Base-by-base conservation (phyloP, 2,888 invertebrate species). In the Agrotis ipsilon region DNA sequence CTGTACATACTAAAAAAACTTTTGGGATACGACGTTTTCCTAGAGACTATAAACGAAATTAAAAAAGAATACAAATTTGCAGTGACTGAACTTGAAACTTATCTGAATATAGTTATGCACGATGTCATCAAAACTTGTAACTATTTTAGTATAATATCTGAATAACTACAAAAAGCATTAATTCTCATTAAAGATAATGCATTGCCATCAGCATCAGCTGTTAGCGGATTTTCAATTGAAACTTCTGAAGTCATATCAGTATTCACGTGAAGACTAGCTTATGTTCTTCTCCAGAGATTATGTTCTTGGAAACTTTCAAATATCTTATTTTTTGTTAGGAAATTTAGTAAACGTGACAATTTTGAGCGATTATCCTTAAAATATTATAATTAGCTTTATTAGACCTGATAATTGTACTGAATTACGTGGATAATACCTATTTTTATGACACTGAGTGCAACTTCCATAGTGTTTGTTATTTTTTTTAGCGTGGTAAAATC, bases 161-260 rank as follows among this genome's bases (percentile, higher is more conserved):
- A 68, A 72, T 27, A 46, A 57, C 55, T 9, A 57, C 62, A 52
- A 63, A 69, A 69, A 71, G 24, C 39, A 63, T 19, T 57, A 60
- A 45, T 64, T 63, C 78, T 71, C 63, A 71, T 71, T 68, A 64
- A 67, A 61, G 45, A 61, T 64, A 71, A 71, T 75, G 66, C 32
- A 9, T 32, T 43, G 63, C 59, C 68, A 71, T 81, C 68, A 68
- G 66, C 70, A 71, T 80, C 72, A 79, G 73, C 68, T 79, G 73
- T 76, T 79, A 71, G 75, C 55, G 64, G 58, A 68, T 75, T 52
- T 70, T 64, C 65, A 64, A 48, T 49, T 27, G 11, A 76, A 83
- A 83, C 54, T 83, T 81, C 19, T 59, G 18, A 74, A 71, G 62
- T 62, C 72, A 60, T 75, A 77, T 81, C 73, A 66, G 64, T 73